Evolutionary conservation across 2,113 vertebrate genomes (phyloP).

Genomic region (Motacilla alba): DNA sequence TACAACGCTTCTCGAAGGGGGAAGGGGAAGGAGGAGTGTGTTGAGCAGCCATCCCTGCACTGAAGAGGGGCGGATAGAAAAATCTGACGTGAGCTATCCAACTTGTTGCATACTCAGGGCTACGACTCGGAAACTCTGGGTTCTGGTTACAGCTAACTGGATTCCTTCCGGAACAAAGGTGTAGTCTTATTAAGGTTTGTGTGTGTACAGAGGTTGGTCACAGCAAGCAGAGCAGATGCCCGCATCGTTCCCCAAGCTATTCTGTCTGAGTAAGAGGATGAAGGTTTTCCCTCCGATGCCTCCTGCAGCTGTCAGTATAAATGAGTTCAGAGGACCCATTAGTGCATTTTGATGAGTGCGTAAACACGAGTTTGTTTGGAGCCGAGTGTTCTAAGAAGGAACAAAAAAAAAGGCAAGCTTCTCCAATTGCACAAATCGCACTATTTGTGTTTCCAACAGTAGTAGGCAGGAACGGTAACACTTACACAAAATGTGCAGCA

Average conservation of each 20-base stretch:
- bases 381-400: slow-evolving; percentile 78
- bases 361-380: slow-evolving; percentile 80
- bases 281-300: slow-evolving; percentile 76
- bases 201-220: slow-evolving; percentile 80
- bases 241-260: slow-evolving; percentile 78
- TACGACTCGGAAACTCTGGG: slow-evolving; percentile 76
- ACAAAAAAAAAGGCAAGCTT: slow-evolving; percentile 82
- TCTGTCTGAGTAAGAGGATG: slow-evolving; percentile 73
- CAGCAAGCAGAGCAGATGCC: slow-evolving; percentile 81
- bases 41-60: slow-evolving; percentile 77
- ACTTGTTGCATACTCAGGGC: slow-evolving; percentile 62
- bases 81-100: slow-evolving; percentile 61
- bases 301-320: slow-evolving; percentile 81
- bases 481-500: slow-evolving; percentile 90
- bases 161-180: slow-evolving; percentile 70
- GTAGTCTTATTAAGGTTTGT: slow-evolving; percentile 81
- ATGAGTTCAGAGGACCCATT: slow-evolving; percentile 85
- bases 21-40: slow-evolving; percentile 64
- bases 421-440: slow-evolving; percentile 85
- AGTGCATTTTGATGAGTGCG: slow-evolving; percentile 87
- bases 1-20: slow-evolving; percentile 81
- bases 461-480: slow-evolving; percentile 82
- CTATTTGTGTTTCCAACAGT: slow-evolving; percentile 84
- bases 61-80: slow-evolving; percentile 77
- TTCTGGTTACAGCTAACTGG: slow-evolving; percentile 77